These are phyloP conservation scores for Drosophila stalkeri DNA, from an alignment of 2,888 invertebrate genomes.

Conservation along the genomic window DNA sequence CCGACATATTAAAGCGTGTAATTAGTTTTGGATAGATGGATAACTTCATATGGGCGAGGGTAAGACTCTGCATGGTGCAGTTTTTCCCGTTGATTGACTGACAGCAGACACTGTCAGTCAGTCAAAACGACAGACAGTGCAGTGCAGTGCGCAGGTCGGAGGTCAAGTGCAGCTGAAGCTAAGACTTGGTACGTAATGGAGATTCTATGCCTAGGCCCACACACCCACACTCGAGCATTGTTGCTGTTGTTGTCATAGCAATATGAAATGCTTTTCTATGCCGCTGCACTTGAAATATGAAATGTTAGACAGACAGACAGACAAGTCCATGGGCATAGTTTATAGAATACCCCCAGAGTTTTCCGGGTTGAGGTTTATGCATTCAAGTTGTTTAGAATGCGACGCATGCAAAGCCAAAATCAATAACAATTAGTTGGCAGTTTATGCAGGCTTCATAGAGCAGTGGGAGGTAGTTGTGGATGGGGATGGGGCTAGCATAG, in stretches of 20 bases:
- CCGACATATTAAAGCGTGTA: conserved; percentile 73
- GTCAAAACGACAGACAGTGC: conserved; percentile 9
- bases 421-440: conserved; percentile 62
- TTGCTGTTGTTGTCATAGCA: conserved; percentile 39
- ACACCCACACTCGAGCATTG: conserved; percentile 8
- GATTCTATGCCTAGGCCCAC: conserved; percentile 31
- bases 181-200: conserved; percentile 7
- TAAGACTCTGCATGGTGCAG: conserved; percentile 43
- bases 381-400: conserved; percentile 25
- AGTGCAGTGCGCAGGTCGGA: conserved; percentile 21
- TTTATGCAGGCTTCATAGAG: conserved; percentile 29
- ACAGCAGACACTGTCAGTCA: conserved; percentile 51
- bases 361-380: conserved; percentile 28
- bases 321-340: conserved; percentile 22
- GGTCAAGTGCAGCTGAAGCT: conserved; percentile 61
- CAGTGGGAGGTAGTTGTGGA: not conserved
- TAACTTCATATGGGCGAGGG: conserved; percentile 23
- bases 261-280: conserved; percentile 20
- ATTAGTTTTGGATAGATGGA: conserved; percentile 69
- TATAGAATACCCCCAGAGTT: conserved; percentile 10
- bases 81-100: conserved; percentile 58
- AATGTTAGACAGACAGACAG: conserved; percentile 15
- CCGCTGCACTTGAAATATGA: conserved; percentile 26
- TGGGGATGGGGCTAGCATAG: not conserved
- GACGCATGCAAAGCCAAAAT: conserved; percentile 54